Evolutionary conservation across 2,888 invertebrate species (phyloP).

Genomic region (Biston betularia): DNA sequence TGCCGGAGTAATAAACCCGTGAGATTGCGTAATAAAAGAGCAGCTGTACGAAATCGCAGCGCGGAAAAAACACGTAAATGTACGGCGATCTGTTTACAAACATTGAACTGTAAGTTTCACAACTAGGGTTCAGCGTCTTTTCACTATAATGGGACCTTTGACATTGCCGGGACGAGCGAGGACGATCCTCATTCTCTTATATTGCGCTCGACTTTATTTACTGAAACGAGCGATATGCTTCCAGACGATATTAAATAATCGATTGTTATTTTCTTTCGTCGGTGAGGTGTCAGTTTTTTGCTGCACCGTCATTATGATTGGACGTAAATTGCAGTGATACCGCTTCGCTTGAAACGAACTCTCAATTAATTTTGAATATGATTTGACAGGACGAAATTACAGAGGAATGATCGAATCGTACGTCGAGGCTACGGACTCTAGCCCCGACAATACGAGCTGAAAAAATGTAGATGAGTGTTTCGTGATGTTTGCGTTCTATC

Average conservation of each 20-base stretch:
- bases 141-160: constrained; percentile 60
- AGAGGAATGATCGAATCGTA: constrained; percentile 39
- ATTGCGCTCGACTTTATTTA: constrained; percentile 49
- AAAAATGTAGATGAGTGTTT: constrained; percentile 32
- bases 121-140: constrained; percentile 51
- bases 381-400: constrained; percentile 67
- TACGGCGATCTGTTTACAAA: constrained; percentile 74
- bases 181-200: constrained; percentile 12
- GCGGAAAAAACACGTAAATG: constrained; percentile 66
- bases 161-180: constrained; percentile 43
- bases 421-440: neutral
- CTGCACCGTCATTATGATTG: constrained; percentile 76
- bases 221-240: constrained; percentile 59
- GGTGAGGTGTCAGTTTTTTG: constrained; percentile 74
- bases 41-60: constrained; percentile 68
- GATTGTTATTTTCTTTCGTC: constrained; percentile 64
- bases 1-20: constrained; percentile 63
- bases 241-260: constrained; percentile 69
- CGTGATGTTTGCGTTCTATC: constrained; percentile 51
- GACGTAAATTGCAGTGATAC: constrained; percentile 69
- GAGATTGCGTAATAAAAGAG: constrained; percentile 70
- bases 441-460: constrained; percentile 10
- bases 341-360: constrained; percentile 64
- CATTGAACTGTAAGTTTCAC: constrained; percentile 48
- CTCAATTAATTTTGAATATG: constrained; percentile 77